Evolutionary conservation across 2,888 invertebrate species (phyloP), one percentile per base, ranked within the genome.

Genomic region (Folsomia manolachei): DNA sequence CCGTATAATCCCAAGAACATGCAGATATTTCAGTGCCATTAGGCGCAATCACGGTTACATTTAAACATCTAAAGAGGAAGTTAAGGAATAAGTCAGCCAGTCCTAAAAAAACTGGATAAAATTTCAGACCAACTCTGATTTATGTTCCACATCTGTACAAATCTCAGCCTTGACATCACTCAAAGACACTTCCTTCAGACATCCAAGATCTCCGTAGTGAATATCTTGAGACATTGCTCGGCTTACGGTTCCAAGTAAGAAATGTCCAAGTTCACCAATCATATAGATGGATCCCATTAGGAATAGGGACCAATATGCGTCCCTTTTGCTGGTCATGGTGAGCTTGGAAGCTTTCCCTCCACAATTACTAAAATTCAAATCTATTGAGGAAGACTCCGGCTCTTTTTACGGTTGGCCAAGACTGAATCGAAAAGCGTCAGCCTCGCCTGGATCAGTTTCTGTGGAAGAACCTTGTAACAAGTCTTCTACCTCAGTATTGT

Each of bases 1-100:
- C 96, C 82, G 93, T 95, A 87, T 94, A 94, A 82, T 91, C 91
- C 95, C 95, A 96, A 82, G 93, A 92, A 85, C 96, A 96, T 83
- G 92, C 92, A 4, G 85, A 82, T 0, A 89, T 66, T 14, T 71
- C 26, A 81, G 77, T 71, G 56, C 72, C 70, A 73, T 78, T 77
- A 67, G 74, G 62, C n/a, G 53, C 56, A 51, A 63, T 67, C 18
- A 56, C 68, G 14, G 67, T 26, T 70, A 68, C 27, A 69, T 66
- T 61, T 62, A 4, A 72, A 80, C 56, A 25, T 75, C 14, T 53
- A 62, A 60, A 9, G 7, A 14, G 39, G 4, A 60, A 72, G 18
- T 66, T 73, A 70, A 63, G 67, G 68, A 69, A 65, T 60, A 60
- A 60, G 19, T 60, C n/a, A n/a, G 4, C 68, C 75, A 78, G 70